Base-by-base conservation (phyloP, 2,888 invertebrate species). In the Alviniconcha strummeri region DNA sequence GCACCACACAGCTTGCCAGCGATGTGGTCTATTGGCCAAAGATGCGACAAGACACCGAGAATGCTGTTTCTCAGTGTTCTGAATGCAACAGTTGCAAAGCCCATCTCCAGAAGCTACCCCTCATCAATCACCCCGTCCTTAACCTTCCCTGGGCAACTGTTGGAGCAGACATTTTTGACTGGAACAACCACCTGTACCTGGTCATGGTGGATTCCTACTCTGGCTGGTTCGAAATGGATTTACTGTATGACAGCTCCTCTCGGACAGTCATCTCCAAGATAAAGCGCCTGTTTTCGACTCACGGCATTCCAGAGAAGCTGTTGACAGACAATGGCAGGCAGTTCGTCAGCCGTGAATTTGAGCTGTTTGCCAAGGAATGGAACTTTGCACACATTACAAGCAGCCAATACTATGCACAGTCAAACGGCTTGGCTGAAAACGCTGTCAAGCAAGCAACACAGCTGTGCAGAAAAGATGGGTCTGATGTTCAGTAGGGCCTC, bases 101-200 rank as follows among this genome's bases (percentile, higher is more conserved):
- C 13, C 72, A 52, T 36, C 72, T 5, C 36, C 69, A 72, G 13
- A 72, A 72, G 36, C 72, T 36, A 36, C 52, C 72, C 36, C 52
- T 72, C 72, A 36, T 72, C 55, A 75, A 15, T 15, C 75, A 75
- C 55, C 75, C 75, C 1, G 75, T 75, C 17, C 55, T 55, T 15
- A 55, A 75, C 15, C 75, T 75, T 55, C 75, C 75, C 17, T 75
- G 72, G 75, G 11, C 75, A 15, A n/a, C n/a, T n/a, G n/a, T n/a
- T n/a, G n/a, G n/a, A n/a, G n/a, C n/a, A n/a, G n/a, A n/a, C n/a
- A n/a, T n/a, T n/a, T n/a, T n/a, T n/a, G n/a, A n/a, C n/a, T n/a
- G n/a, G n/a, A n/a, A n/a, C n/a, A n/a, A n/a, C 74, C 55, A 15
- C 74, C 74, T 54, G 74, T 74, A 74, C 13, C 55, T 74, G 1